Percentiles rank a stretch among this genome's conserved stretches.
Evolutionary conservation across 2,797 vertebrate species (phyloP).

Genomic region (Delichon dasypus): DNA sequence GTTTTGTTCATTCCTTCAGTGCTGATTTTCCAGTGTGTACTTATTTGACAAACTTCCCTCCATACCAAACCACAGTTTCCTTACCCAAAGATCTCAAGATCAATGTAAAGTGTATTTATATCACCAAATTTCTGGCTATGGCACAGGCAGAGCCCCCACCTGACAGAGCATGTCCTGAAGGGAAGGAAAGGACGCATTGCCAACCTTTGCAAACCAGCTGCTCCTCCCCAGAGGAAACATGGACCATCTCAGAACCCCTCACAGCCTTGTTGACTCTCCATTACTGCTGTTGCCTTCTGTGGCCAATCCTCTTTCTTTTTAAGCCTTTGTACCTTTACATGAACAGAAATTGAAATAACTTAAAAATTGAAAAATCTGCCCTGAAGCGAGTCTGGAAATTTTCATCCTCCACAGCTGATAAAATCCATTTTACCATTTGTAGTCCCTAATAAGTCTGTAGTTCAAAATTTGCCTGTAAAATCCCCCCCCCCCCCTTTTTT

Average conservation of each 20-base stretch:
- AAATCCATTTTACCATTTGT: background rate
- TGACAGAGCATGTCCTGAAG: background rate
- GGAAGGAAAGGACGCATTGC: too few species aligned
- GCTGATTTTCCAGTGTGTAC: background rate
- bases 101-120: background rate
- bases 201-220: background rate
- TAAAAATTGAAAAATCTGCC: background rate
- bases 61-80: background rate
- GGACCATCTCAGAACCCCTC: background rate
- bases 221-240: background rate
- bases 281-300: background rate
- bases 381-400: background rate
- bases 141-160: background rate
- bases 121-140: background rate
- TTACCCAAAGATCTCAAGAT: background rate
- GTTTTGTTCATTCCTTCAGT: background rate
- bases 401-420: background rate
- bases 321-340: background rate
- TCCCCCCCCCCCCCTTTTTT: too few species aligned
- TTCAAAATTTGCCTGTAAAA: background rate
- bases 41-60: background rate
- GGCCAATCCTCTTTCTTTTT: background rate
- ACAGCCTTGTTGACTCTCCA: background rate
- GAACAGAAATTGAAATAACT: background rate
- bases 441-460: too few species aligned